Evolutionary conservation across 1,140 invertebrate species (phyloP).

Genomic region (Chrysomallon squamiferum): DNA sequence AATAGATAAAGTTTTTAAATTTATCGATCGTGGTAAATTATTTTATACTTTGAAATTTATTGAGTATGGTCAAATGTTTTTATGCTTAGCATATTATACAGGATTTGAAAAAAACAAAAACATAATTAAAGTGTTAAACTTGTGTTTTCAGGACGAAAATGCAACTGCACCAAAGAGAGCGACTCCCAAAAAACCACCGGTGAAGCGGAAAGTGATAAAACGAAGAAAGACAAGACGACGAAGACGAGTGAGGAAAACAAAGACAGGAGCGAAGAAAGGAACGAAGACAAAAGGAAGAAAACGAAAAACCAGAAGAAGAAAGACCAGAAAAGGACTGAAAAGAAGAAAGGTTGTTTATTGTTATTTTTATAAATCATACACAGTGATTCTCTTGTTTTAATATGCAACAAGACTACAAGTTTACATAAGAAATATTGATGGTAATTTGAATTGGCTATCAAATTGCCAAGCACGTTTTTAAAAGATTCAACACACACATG

Average conservation of each 20-base stretch:
- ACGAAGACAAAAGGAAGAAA: conserved; percentile 47
- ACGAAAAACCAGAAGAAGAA: conserved; percentile 26
- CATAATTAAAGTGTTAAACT: too few relatives aligned
- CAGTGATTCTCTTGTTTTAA: background rate
- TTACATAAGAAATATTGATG: too few relatives aligned
- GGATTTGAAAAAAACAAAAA: too few relatives aligned
- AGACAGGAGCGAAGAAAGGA: conserved; percentile 36
- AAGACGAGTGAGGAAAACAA: conserved; percentile 20
- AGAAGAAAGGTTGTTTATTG: conserved; percentile 10
- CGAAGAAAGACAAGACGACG: conserved; percentile 23
- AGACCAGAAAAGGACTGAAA: conserved; percentile 33
- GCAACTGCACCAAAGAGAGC: conserved; percentile 20
- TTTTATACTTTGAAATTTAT: too few relatives aligned
- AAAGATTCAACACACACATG: too few relatives aligned
- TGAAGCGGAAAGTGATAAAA: conserved; percentile 28
- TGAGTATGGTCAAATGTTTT: too few relatives aligned
- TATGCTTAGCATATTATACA: too few relatives aligned
- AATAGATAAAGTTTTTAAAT: too few relatives aligned
- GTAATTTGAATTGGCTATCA: too few relatives aligned
- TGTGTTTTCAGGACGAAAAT: conserved; percentile 1
- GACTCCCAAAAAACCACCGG: conserved; percentile 16
- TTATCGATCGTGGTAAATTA: too few relatives aligned
- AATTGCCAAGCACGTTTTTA: too few relatives aligned
- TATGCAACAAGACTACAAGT: too few relatives aligned
- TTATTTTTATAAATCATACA: background rate